Evolutionary conservation across 2,797 vertebrate species (phyloP).

Genomic region (Coluber constrictor): DNA sequence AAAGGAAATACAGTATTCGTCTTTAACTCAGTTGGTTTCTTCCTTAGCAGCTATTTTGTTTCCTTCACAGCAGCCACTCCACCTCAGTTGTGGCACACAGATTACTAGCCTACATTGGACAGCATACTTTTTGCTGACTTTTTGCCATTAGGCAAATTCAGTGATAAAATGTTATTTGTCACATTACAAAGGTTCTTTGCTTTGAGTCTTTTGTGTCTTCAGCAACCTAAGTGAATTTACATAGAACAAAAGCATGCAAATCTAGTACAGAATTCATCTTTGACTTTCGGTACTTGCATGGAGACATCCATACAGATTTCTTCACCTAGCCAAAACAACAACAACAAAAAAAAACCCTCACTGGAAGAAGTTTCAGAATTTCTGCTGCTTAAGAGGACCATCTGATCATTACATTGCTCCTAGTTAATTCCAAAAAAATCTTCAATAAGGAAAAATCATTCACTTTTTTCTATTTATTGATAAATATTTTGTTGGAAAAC

Average conservation of each 20-base stretch:
- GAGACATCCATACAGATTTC: not conserved
- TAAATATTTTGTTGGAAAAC: not conserved
- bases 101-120: not conserved
- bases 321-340: not conserved
- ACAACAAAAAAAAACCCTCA: not conserved
- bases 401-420: not conserved
- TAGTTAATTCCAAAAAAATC: not conserved
- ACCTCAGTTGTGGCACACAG: not conserved
- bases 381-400: not conserved
- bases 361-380: not conserved
- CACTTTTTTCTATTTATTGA: not conserved
- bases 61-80: not conserved
- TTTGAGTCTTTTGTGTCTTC: not conserved
- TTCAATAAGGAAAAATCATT: not conserved
- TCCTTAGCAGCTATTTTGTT: not conserved
- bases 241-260: not conserved
- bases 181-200: not conserved
- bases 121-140: not conserved
- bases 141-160: not conserved
- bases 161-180: not conserved
- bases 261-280: not conserved
- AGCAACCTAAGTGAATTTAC: not conserved
- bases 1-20: not conserved
- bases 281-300: not conserved
- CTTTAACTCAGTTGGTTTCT: not conserved